Evolutionary conservation across 2,797 vertebrate genomes (phyloP).

Genomic region (Macrochelys suwanniensis): DNA sequence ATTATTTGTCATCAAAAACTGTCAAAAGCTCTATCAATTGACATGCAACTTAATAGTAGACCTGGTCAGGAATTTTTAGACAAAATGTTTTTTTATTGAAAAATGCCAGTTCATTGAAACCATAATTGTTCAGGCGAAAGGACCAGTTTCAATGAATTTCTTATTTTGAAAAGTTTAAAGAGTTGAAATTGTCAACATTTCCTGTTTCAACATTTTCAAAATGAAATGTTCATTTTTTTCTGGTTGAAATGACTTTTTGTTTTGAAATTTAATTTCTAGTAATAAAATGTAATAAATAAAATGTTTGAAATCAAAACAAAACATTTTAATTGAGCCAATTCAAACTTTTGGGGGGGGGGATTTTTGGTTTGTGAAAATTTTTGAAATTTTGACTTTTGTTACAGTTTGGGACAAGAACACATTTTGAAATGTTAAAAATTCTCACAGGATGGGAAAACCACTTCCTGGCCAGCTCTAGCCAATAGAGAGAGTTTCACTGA

Average conservation of each 20-base stretch:
- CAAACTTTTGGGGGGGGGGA: neutral
- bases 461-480: neutral
- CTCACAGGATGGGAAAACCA: neutral
- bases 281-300: neutral
- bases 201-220: too few species aligned
- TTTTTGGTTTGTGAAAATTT: neutral
- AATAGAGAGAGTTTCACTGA: neutral
- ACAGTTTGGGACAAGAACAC: too few species aligned
- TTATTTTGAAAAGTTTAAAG: too few species aligned
- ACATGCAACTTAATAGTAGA: neutral
- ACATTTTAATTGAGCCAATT: neutral
- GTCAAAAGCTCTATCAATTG: neutral
- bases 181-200: too few species aligned
- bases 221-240: neutral
- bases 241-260: constrained; percentile 1
- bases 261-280: constrained; percentile 20
- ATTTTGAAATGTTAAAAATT: neutral
- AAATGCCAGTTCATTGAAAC: neutral
- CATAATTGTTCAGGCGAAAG: neutral
- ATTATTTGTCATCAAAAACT: neutral
- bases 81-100: neutral
- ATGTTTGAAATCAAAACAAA: neutral
- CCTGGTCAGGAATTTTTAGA: neutral
- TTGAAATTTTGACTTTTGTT: neutral
- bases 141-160: too few species aligned